Evolutionary conservation across 2,888 invertebrate species (phyloP).

Genomic region (Diaperis boleti): DNA sequence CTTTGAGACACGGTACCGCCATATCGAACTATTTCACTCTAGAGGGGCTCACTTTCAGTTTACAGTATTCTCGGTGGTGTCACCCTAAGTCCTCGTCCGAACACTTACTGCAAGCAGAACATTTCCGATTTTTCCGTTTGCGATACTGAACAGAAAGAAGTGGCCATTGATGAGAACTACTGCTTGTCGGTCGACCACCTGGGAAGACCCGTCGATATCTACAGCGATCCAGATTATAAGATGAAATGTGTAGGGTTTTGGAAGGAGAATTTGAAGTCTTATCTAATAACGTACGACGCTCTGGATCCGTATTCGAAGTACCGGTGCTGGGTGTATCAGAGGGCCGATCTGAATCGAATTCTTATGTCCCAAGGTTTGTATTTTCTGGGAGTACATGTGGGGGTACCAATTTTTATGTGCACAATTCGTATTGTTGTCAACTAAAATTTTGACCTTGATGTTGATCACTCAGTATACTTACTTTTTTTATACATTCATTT

Average conservation of each 20-base stretch:
- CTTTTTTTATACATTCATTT: no score
- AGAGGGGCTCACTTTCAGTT: no score
- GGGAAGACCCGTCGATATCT: slow-evolving; percentile 94
- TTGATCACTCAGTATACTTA: no score
- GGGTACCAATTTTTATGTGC: no score
- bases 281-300: slow-evolving; percentile 95
- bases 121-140: slow-evolving; percentile 97
- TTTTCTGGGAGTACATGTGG: no score
- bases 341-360: slow-evolving; percentile 91
- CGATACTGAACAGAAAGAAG: slow-evolving; percentile 93
- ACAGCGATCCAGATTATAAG: slow-evolving; percentile 93
- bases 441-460: no score
- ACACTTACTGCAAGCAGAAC: slow-evolving; percentile 91
- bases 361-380: slow-evolving; percentile 76
- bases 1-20: slow-evolving; percentile 79
- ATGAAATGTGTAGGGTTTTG: slow-evolving; percentile 98
- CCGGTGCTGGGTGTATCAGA: slow-evolving; percentile 98
- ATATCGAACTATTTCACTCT: background rate
- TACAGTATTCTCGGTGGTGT: slow-evolving; percentile 92
- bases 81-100: slow-evolving; percentile 92
- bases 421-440: no score
- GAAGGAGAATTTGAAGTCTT: slow-evolving; percentile 98
- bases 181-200: slow-evolving; percentile 96
- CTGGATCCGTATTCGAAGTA: slow-evolving; percentile 96
- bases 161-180: slow-evolving; percentile 94